Base-by-base conservation (phyloP, 2,113 vertebrate genomes). In the Nibea coibor region DNA sequence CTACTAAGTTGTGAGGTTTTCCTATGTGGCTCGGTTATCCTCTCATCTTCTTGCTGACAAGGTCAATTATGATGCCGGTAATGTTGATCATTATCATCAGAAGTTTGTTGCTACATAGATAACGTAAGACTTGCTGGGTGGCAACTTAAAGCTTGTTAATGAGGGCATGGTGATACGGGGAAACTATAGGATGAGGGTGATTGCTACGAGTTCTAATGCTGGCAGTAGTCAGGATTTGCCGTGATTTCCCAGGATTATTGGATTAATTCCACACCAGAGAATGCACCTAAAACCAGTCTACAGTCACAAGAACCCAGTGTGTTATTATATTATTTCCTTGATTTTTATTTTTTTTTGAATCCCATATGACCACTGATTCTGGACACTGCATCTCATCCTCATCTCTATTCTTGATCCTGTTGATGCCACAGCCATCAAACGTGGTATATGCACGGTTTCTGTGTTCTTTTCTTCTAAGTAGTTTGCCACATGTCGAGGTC, bases 401-500 rank as follows among this genome's bases (percentile, higher is more conserved):
- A 54, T 67, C 8, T 70, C 66, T 62, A 56, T 15, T 53, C 57
- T 78, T 42, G 61, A 87, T 77, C 39, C 26, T 17, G 22, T 64
- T 47, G 35, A 69, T 76, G 31, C 11, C 17, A 35, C 24, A 28
- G 61, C 10, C 22, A 45, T 89, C 73, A 89, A 80, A 83, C 63
- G 58, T 70, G 67, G 56, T 75, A 78, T 69, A 82, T 80, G 43
- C 58, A 64, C 17, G 22, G 56, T 78, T 83, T 87, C 61, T 82
- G 68, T 58, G 53, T 80, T 84, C 61, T 53, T 83, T 84, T 53
- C 86, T 82, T 69, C 57, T 82, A 88, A 93, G 85, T 87, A 83
- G 90, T 89, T 91, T 70, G 82, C 87, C 90, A 87, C 88, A 93
- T 91, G 88, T 91, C 28, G 83, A 91, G 91, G 90, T 93, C 88